Evolutionary conservation across 2,888 invertebrate genomes (phyloP).

Genomic region (Bimastos eiseni): DNA sequence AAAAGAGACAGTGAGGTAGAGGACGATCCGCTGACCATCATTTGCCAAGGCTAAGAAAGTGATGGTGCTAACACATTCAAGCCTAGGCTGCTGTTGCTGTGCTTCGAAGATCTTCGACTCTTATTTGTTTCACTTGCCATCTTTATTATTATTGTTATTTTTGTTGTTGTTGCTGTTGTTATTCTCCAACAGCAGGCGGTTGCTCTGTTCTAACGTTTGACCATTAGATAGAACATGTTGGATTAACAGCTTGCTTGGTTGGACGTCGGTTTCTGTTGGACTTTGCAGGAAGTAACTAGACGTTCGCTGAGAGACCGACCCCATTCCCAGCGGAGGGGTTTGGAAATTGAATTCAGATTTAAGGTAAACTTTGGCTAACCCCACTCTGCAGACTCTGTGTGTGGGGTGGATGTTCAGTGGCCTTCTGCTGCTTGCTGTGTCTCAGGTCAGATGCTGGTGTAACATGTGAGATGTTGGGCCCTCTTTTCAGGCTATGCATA

Average conservation of each 20-base stretch:
- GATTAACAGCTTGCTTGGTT: background rate
- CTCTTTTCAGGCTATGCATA: too few species aligned
- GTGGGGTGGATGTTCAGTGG: too few species aligned
- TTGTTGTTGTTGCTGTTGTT: background rate
- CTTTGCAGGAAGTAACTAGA: conserved; percentile 14
- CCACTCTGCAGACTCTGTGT: background rate
- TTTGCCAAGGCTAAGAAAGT: background rate
- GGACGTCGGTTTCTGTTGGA: background rate
- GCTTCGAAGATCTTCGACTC: background rate
- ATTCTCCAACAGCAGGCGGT: too few species aligned
- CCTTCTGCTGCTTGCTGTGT: too few species aligned
- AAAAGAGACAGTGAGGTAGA: background rate
- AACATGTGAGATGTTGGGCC: too few species aligned
- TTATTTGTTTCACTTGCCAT: background rate
- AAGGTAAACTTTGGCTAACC: background rate
- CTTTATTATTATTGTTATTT: background rate
- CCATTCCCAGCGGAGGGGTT: background rate
- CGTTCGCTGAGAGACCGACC: background rate
- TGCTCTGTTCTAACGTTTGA: background rate
- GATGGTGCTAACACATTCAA: background rate
- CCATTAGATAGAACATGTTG: background rate
- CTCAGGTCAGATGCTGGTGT: too few species aligned
- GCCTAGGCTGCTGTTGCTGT: background rate
- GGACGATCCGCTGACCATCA: background rate
- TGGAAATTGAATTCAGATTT: conserved; percentile 20